Evolutionary conservation across 1,140 invertebrate genomes (phyloP).

Genomic region (Aphidius ervi): DNA sequence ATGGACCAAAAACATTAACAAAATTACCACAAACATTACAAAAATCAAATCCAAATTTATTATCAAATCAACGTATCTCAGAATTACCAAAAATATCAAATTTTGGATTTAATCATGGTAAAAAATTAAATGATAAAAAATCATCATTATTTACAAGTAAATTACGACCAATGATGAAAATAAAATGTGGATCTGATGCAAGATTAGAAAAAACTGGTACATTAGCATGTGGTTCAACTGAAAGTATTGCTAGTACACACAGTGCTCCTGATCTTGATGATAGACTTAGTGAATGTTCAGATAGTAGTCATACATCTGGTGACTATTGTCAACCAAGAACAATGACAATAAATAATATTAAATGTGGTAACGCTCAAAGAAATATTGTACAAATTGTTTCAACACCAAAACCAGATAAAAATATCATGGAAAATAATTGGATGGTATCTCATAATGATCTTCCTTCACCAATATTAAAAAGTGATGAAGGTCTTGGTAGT

Average conservation of each 20-base stretch:
- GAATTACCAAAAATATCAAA: constrained; percentile 24
- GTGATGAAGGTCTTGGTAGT: constrained; percentile 24
- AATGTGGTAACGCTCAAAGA: constrained; percentile 38
- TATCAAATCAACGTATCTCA: constrained; percentile 26
- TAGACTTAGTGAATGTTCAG: constrained; percentile 40
- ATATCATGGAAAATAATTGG: constrained; percentile 39
- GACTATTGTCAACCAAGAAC: constrained; percentile 31
- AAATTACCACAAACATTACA: constrained; percentile 45
- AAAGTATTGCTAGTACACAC: constrained; percentile 45
- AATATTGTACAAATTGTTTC: constrained; percentile 32
- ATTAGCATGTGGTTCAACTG: constrained; percentile 47
- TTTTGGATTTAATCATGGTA: constrained; percentile 37
- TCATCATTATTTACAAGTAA: constrained; percentile 27
- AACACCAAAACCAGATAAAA: constrained; percentile 22
- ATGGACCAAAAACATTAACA: constrained; percentile 33
- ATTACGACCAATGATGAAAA: constrained; percentile 36
- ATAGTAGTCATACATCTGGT: constrained; percentile 40
- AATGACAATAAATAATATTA: constrained; percentile 39
- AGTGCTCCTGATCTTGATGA: constrained; percentile 46
- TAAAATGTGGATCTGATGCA: constrained; percentile 32
- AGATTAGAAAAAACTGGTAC: constrained; percentile 26
- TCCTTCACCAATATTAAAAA: constrained; percentile 44
- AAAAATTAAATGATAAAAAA: constrained; percentile 32
- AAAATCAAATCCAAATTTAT: constrained; percentile 50
- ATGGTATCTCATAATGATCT: constrained; percentile 31